Evolutionary conservation across 2,888 invertebrate genomes (phyloP).

Genomic region (Onthophagus sagittarius): DNA sequence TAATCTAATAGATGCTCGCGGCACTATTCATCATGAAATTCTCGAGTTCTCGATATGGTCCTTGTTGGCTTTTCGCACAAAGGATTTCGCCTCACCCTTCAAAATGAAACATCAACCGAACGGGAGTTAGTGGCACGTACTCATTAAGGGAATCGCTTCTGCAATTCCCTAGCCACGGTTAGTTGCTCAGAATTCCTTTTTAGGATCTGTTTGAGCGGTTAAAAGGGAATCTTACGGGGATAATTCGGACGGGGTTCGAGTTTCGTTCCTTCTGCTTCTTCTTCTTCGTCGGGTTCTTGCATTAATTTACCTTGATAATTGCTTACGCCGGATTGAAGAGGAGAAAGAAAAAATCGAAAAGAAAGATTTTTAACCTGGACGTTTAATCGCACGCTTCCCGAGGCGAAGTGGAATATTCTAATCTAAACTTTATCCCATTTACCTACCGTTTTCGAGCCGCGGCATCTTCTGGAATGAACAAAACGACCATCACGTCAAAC

Average conservation of each 20-base stretch:
- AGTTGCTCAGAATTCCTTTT: background rate
- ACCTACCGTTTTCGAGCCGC: background rate
- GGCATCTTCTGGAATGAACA: conserved; percentile 3
- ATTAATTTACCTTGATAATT: background rate
- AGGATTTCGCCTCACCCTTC: background rate
- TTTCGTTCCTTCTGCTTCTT: background rate
- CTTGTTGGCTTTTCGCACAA: background rate
- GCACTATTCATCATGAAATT: background rate
- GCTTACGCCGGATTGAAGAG: background rate
- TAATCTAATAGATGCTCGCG: background rate
- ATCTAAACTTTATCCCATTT: background rate
- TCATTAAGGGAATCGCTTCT: background rate
- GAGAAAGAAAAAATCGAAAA: background rate
- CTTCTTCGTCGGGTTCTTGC: background rate
- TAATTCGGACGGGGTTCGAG: background rate
- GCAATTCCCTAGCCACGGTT: background rate
- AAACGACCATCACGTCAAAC: conserved; percentile 6
- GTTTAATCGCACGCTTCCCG: background rate
- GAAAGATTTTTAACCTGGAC: background rate
- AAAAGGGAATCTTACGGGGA: background rate
- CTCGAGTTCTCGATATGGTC: background rate
- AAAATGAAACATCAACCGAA: background rate
- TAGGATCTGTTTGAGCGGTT: background rate
- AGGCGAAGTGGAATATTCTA: background rate
- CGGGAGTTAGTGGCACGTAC: background rate